These are phyloP conservation scores for Hydractinia symbiolongicarpus DNA, from an alignment of 30 jellyfish, hydroid and myxozoan genomes.

Conservation along the genomic window DNA sequence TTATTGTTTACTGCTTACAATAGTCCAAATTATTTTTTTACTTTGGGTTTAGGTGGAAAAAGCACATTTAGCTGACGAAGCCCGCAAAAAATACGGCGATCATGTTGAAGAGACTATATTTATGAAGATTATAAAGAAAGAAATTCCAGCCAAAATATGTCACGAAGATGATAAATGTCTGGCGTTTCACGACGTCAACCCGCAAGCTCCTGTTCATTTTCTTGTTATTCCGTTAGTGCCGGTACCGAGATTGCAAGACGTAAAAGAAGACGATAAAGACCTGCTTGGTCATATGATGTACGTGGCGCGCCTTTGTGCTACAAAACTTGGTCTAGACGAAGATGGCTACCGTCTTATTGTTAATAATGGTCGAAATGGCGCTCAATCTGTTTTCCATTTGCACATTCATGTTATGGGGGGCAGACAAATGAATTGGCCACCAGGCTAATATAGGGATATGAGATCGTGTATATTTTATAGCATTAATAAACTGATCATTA, in stretches of 20 bases:
- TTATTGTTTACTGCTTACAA: too few relatives aligned
- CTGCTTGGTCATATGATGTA: conserved; percentile 70
- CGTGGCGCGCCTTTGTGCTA: conserved; percentile 75
- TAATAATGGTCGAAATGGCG: conserved; percentile 94
- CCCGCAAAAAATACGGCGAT: conserved; percentile 62
- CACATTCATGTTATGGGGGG: conserved; percentile 98
- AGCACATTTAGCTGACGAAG: conserved; percentile 72
- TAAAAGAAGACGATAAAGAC: conserved; percentile 32
- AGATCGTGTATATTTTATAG: background rate
- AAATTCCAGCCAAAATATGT: conserved; percentile 79
- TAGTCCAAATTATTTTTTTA: background rate
- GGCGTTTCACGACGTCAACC: conserved; percentile 90
- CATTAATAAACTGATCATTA: background rate
- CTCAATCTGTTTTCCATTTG: conserved; percentile 92
- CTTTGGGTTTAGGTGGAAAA: conserved; percentile 9
- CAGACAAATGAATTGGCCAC: conserved; percentile 98
- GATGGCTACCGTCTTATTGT: conserved; percentile 88
- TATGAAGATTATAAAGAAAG: conserved; percentile 75
- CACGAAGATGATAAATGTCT: conserved; percentile 94
- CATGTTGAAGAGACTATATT: conserved; percentile 77
- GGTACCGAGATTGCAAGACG: conserved; percentile 38
- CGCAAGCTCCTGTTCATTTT: conserved; percentile 98
- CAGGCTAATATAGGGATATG: conserved; percentile 55
- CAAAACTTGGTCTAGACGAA: conserved; percentile 55
- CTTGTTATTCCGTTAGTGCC: conserved; percentile 89